phyloP scores from a whole-genome alignment of 53 echinoderm and acorn worm species.

The Temnopleurus reevesii region DNA sequence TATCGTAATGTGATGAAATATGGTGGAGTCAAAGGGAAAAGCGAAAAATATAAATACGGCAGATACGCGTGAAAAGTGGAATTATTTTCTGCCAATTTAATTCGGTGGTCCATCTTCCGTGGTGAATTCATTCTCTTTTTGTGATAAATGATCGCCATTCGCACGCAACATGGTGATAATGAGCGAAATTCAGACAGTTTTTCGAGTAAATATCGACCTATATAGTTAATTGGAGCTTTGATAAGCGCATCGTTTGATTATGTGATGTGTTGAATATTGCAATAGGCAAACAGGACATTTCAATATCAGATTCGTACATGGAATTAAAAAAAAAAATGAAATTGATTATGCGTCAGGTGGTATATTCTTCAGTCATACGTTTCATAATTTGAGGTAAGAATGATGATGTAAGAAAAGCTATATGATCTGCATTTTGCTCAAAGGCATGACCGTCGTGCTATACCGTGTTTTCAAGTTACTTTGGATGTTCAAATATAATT shows the following conservation, averaged over 20 bases:
- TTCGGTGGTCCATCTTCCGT: not conserved
- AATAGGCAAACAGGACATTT: not conserved
- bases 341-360: not conserved
- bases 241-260: not conserved
- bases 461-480: too few relatives aligned
- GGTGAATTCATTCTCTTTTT: not conserved
- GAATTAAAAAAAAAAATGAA: not conserved
- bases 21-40: not conserved
- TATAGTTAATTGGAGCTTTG: not conserved
- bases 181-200: not conserved
- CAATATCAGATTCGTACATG: not conserved
- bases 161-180: not conserved
- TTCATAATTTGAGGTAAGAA: too few relatives aligned
- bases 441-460: too few relatives aligned
- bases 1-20: constrained; percentile 25
- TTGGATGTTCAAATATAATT: too few relatives aligned
- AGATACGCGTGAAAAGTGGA: constrained; percentile 12
- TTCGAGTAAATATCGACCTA: constrained; percentile 23
- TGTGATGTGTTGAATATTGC: not conserved
- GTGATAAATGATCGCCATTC: not conserved
- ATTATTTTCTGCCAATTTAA: not conserved
- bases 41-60: not conserved
- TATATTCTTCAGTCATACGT: too few relatives aligned
- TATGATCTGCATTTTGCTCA: too few relatives aligned
- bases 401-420: too few relatives aligned